Evolutionary conservation across 1,140 invertebrate genomes (phyloP), one percentile per base, ranked within the genome.

Genomic region (Sweltsa coloradensis): DNA sequence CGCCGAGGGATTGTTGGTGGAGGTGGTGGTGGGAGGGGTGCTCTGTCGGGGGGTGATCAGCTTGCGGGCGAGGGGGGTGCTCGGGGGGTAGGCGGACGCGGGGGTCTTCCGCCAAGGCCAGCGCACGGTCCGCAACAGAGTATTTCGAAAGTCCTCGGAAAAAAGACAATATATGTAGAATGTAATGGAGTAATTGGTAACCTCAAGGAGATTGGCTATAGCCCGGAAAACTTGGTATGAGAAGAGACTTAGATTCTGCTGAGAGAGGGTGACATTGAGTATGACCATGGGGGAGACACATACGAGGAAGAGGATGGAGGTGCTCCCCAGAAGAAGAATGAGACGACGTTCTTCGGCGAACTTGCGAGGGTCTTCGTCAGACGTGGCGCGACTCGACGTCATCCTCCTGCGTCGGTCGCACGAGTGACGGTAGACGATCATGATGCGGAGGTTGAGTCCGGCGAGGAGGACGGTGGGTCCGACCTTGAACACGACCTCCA

Each of bases 151-250:
- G 53, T 85, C 81, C 55, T 81, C 77, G 25, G 80, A 83, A 59
- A 84, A 85, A 37, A 84, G 61, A 51, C 80, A 84, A 60, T 85
- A 85, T 34, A 85, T 83, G 60, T 85, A 85, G 64, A 85, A 85
- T 3, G 81, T 85, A 34, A 83, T 73, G 29, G 83, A 83, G 56
- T 84, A 85, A 60, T 85, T 83, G 47, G 74, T 75, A 18, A 85
- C 68, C 61, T 85, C 83, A 49, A 85, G 59, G 11, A 83, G 66
- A 61, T 85, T 85, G 9, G 82, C 81, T 21, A 79, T 59, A 0
- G 83, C 80, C 21, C 82, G 73, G 55, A 85, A 85, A 5, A 83
- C 72, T 67, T 81, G 78, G 59, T 81, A 81, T 45, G 74, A 69
- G 55, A 76, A 79, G 43, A 67, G 66, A 24, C 68, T 70, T 42